phyloP scores from a whole-genome alignment of 2,888 invertebrate species.

The Encarsia formosa region DNA sequence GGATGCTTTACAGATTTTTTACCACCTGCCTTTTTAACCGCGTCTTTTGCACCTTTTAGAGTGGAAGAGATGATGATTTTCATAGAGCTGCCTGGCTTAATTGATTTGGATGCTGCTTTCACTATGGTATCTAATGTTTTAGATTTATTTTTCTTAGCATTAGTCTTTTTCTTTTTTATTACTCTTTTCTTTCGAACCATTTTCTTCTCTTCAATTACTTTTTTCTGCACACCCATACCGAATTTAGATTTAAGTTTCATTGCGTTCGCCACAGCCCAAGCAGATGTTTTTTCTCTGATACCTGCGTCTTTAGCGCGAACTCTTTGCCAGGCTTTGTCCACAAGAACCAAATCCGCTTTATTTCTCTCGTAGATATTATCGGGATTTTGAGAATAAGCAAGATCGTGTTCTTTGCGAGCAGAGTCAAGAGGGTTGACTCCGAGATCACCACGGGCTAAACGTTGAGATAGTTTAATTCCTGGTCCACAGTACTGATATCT shows the following conservation, averaged over 20 bases:
- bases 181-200: constrained; percentile 16
- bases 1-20: background rate
- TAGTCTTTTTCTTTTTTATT: constrained; percentile 17
- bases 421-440: constrained; percentile 36
- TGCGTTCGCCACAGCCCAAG: constrained; percentile 34
- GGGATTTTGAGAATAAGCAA: constrained; percentile 28
- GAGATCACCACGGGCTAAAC: constrained; percentile 32
- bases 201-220: constrained; percentile 27
- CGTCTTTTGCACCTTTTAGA: background rate
- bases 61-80: background rate
- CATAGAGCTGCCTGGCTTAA: background rate
- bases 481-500: constrained; percentile 39
- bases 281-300: constrained; percentile 38
- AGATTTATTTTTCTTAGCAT: background rate
- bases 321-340: constrained; percentile 38
- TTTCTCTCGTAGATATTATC: constrained; percentile 31
- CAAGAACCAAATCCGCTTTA: constrained; percentile 41
- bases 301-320: constrained; percentile 34
- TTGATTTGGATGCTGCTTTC: background rate
- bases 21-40: background rate
- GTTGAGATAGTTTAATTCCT: constrained; percentile 34
- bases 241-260: constrained; percentile 41
- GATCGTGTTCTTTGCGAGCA: constrained; percentile 32
- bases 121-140: background rate
- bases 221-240: constrained; percentile 33